Evolutionary conservation across 2,113 vertebrate genomes (phyloP), one percentile per base, ranked within the genome.

Genomic region (Dromiciops gliroides): DNA sequence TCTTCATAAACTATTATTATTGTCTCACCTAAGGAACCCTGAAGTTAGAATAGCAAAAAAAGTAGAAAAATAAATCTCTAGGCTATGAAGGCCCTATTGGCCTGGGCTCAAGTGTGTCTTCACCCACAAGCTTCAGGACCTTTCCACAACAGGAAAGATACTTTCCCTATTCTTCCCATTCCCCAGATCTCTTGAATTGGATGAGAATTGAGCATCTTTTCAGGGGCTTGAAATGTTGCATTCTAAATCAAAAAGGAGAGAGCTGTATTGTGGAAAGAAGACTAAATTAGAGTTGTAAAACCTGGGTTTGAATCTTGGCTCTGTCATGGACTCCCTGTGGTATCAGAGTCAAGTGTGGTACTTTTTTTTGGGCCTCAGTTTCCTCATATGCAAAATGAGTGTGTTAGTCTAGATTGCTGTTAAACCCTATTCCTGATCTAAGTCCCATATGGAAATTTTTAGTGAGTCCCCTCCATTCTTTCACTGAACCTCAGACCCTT

Each of bases 161-260:
- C 60, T 94, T 94, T 37, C 49, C 8, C 50, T 90, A 23, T 95
- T 16, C 9, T 8, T 49, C 23, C n/a, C n/a, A 51, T 26, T 91
- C 28, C 28, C 96, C 48, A 44, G 0, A 28, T 31, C 31, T 91
- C 94, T 26, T 47, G 26, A 92, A 7, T 50, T 16, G 47, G 91
- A 37, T 28, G 95, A 96, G 56, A 92, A 60, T 94, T 44, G 93
- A 90, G 50, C 31, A 53, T 49, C 50, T 49, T 3, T 12, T 26
- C 89, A 93, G n/a, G 56, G 93, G 49, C 75, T 93, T 50, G 75
- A 94, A 92, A 67, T 67, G 1, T 50, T 96, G n/a, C 26, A 48
- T 95, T 44, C 92, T 50, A 75, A 89, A 96, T 50, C 44, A 89
- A 94, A 49, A 67, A 37, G 16, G 56, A 7, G 37, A 60, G 28